These are phyloP conservation scores for Epizoanthus fatuus DNA, from an alignment of 92 coral and sea anemone species.

Conservation along the genomic window DNA sequence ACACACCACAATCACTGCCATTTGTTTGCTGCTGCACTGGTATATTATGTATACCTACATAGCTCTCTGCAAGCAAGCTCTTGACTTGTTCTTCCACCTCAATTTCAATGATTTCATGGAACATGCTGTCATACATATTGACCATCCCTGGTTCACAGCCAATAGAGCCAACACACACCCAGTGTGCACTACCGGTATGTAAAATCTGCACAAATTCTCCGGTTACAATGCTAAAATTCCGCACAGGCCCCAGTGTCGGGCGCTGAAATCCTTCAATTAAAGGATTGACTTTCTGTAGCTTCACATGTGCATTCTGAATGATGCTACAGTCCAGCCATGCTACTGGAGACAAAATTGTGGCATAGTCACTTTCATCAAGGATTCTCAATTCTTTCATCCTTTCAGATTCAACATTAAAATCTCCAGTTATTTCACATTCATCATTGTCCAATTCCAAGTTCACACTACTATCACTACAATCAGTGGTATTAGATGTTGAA, in stretches of 20 bases:
- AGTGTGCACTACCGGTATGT: conserved; percentile 62
- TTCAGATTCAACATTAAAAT: conserved; percentile 31
- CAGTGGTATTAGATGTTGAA: conserved; percentile 46
- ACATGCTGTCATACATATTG: conserved; percentile 70
- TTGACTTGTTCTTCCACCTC: conserved; percentile 76
- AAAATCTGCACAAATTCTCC: conserved; percentile 66
- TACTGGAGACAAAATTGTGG: conserved; percentile 55
- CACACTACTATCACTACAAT: conserved; percentile 51
- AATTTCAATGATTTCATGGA: conserved; percentile 54
- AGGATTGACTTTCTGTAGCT: conserved; percentile 63
- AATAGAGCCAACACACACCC: conserved; percentile 76
- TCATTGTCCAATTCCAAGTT: conserved; percentile 44
- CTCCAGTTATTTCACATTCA: conserved; percentile 44
- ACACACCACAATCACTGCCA: conserved; percentile 80
- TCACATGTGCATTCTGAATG: conserved; percentile 63
- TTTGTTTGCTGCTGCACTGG: conserved; percentile 69
- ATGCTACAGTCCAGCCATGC: conserved; percentile 78
- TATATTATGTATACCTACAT: conserved; percentile 48
- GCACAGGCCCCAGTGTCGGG: conserved; percentile 70
- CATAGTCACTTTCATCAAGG: conserved; percentile 42
- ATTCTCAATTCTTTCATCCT: conserved; percentile 44
- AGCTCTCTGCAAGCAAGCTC: conserved; percentile 63
- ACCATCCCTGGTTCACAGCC: conserved; percentile 72
- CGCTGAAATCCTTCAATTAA: conserved; percentile 65
- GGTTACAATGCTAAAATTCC: conserved; percentile 68